Conservation (phyloP, 2,797 vertebrate species). For the Sebastolobus altivelis region DNA sequence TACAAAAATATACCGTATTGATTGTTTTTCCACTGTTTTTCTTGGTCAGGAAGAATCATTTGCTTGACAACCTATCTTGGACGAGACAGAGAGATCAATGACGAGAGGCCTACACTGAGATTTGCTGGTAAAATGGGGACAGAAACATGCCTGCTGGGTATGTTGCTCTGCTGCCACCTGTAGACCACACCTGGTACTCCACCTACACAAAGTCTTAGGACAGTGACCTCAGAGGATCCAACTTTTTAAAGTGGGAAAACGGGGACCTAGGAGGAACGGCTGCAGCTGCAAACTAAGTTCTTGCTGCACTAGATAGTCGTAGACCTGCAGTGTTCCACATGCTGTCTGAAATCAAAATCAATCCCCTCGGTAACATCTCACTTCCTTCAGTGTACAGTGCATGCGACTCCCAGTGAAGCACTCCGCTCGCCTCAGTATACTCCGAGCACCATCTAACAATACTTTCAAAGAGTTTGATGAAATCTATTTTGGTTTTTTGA, state of each 20-base stretch:
- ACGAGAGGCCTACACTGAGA: slow-evolving; percentile 2
- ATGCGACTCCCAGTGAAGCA: slow-evolving; percentile 52
- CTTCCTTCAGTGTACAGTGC: slow-evolving; percentile 39
- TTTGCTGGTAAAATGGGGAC: slow-evolving; percentile 50
- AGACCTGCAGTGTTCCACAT: slow-evolving; percentile 31
- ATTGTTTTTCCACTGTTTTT: slow-evolving; percentile 22
- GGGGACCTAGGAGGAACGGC: neutral
- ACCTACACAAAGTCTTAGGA: slow-evolving; percentile 20
- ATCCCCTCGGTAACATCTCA: slow-evolving; percentile 32
- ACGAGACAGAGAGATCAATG: slow-evolving; percentile 49
- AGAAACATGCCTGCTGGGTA: slow-evolving; percentile 58
- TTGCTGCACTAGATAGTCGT: neutral
- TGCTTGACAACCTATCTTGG: slow-evolving; percentile 53
- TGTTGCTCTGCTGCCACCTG: slow-evolving; percentile 79
- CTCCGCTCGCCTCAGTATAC: slow-evolving; percentile 13
- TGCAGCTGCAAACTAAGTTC: slow-evolving; percentile 9
- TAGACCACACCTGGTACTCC: slow-evolving; percentile 58
- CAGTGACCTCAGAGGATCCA: slow-evolving; percentile 42
- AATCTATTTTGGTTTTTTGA: slow-evolving; percentile 51
- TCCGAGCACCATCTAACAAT: slow-evolving; percentile 45
- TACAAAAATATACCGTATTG: slow-evolving; percentile 20
- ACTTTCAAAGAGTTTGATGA: slow-evolving; percentile 63
- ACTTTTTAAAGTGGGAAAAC: neutral
- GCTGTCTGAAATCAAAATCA: slow-evolving; percentile 47
- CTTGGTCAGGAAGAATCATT: slow-evolving; percentile 41